phyloP scores from a whole-genome alignment of 2,113 vertebrate species.

The Brachyhypopomus gauderio region DNA sequence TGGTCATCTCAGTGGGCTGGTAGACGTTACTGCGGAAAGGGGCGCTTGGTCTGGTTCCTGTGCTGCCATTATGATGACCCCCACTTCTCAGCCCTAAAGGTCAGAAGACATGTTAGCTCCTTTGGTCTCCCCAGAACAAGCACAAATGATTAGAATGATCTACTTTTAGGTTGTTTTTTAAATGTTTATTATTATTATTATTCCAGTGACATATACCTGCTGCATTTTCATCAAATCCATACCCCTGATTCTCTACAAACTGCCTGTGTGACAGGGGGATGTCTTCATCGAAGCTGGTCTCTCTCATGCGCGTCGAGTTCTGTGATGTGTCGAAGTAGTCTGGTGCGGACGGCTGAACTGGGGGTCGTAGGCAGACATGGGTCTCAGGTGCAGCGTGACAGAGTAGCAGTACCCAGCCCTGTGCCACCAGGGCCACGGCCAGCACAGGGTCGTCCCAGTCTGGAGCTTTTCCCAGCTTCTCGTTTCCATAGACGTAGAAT shows the following conservation, averaged over 20 bases:
- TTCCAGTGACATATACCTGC: constrained; percentile 76
- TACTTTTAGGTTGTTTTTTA: not conserved
- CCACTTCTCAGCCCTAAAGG: constrained; percentile 68
- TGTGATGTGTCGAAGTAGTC: constrained; percentile 97
- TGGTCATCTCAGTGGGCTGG: constrained; percentile 98
- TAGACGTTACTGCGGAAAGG: constrained; percentile 98
- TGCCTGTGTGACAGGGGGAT: constrained; percentile 88
- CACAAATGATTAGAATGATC: not conserved
- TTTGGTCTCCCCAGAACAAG: not conserved
- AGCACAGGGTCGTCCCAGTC: constrained; percentile 89
- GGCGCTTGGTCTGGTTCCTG: constrained; percentile 85
- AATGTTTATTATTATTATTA: not conserved
- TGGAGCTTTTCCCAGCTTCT: constrained; percentile 77
- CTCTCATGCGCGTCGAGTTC: constrained; percentile 88
- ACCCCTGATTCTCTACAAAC: constrained; percentile 96
- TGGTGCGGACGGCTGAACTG: constrained; percentile 87
- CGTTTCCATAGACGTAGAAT: constrained; percentile 91
- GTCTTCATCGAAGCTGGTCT: constrained; percentile 95
- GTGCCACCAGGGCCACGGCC: constrained; percentile 88
- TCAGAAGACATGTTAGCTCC: constrained; percentile 48
- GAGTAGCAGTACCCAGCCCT: constrained; percentile 93
- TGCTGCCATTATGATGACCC: constrained; percentile 86
- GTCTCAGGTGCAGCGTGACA: constrained; percentile 92
- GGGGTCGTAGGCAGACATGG: constrained; percentile 84
- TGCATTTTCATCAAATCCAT: constrained; percentile 87